Evolutionary conservation across 2,797 vertebrate species (phyloP).

Genomic region (Pseudomugil tenellus): DNA sequence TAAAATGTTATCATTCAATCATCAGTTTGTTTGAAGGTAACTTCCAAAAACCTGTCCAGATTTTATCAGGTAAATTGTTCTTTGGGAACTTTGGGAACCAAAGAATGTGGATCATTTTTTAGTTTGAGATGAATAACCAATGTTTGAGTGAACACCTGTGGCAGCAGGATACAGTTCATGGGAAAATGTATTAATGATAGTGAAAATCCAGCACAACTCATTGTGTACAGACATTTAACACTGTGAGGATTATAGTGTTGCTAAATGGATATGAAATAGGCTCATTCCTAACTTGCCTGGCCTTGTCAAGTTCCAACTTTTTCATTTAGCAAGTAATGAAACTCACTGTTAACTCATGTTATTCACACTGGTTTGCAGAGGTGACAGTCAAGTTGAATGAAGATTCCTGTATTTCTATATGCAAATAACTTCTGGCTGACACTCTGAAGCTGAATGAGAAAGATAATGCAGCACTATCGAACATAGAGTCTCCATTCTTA

Average conservation of each 20-base stretch:
- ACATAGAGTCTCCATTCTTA: neutral
- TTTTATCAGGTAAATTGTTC: no score
- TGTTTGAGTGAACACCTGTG: neutral
- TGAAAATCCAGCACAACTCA: neutral
- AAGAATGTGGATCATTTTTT: neutral
- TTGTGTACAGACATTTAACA: neutral
- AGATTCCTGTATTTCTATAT: neutral
- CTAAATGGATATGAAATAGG: constrained; percentile 17
- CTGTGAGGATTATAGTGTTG: constrained; percentile 19
- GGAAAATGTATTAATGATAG: neutral
- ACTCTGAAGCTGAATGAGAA: neutral
- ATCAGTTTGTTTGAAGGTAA: neutral
- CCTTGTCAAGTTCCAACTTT: constrained; percentile 23
- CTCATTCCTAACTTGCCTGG: constrained; percentile 46
- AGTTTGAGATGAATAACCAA: neutral
- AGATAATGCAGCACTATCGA: neutral
- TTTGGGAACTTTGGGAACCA: no score
- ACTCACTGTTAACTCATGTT: neutral
- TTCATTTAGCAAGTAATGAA: constrained; percentile 9
- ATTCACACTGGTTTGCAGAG: neutral
- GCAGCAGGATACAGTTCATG: neutral
- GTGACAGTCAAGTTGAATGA: neutral
- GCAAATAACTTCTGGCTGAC: neutral
- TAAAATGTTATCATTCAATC: neutral
- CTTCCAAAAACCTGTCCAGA: neutral